Base-by-base conservation (phyloP, 2,888 invertebrate species). In the Neelides folsomi region DNA sequence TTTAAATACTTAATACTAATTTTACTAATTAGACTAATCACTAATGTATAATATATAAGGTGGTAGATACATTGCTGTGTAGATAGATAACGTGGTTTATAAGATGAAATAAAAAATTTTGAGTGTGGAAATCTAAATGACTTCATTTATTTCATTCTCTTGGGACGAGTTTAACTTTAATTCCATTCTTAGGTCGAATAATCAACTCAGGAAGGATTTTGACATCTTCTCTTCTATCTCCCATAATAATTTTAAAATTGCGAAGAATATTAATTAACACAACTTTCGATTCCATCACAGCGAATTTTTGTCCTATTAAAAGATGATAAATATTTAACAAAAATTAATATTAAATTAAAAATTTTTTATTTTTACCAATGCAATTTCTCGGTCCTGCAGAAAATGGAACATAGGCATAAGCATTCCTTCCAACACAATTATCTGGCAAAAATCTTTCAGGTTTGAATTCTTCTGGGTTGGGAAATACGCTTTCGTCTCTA, bases 321-420 rank as follows among this genome's bases (percentile, higher is more conserved):
- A 27, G 3, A 27, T 27, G 7, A 27, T 27, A 7, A 27, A 27
- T 27, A 27, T 27, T 27, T 27, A 5, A 5, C 3, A 27, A 27
- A 5, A 27, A 5, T 27, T 27, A 5, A 27, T 27, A 27, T 27
- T 27, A 27, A 5, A 27, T 5, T 27, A 27, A 27, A 27, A 5
- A 27, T 5, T 7, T 27, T 27, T 5, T 27, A 27, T 7, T n/a
- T n/a, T n/a, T n/a, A 27, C 27, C 27, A 5, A 27, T 27, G 7
- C 27, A 27, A 7, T 27, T 27, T 27, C 27, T 3, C 7, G 56
- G 48, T 3, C 56, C 56, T 16, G 53, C 56, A 18, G 53, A 53
- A 34, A 56, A 56, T 1, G 56, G 53, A 20, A 53, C 38, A 35
- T 47, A 56, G 12, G 53, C 53, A 37, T 38, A 56, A n/a, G 53